These are phyloP conservation scores for Philonicus albiceps DNA, from an alignment of 2,888 invertebrate genomes.

Conservation along the genomic window DNA sequence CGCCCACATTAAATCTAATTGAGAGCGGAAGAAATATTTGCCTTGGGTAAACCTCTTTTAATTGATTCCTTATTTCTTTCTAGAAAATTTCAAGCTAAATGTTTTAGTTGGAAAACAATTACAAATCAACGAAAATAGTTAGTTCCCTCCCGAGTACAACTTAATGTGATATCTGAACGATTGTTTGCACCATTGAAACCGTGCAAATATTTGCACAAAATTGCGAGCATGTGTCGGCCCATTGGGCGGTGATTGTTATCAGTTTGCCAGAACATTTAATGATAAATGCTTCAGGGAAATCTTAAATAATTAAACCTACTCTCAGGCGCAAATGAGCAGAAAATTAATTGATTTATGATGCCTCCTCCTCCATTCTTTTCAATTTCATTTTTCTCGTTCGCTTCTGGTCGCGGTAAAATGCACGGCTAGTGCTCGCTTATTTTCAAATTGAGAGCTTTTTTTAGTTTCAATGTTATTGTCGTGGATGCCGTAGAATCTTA, in stretches of 20 bases:
- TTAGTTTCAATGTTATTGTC: background rate
- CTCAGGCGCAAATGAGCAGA: background rate
- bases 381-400: background rate
- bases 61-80: background rate
- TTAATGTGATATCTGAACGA: background rate
- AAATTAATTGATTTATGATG: background rate
- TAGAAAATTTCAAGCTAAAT: background rate
- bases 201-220: conserved; percentile 18
- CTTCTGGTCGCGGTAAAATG: background rate
- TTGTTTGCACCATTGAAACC: background rate
- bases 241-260: conserved; percentile 21
- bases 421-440: background rate
- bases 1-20: background rate
- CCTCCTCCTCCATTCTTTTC: background rate
- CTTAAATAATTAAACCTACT: background rate
- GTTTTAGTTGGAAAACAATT: background rate
- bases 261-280: conserved; percentile 8
- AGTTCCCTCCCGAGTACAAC: background rate
- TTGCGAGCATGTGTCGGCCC: background rate
- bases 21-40: background rate
- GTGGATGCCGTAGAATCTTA: background rate
- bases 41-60: background rate
- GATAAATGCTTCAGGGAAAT: conserved; percentile 24
- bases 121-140: background rate
- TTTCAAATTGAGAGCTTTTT: background rate